Base-by-base conservation (phyloP, 2,888 invertebrate species). In the Spodoptera picta region DNA sequence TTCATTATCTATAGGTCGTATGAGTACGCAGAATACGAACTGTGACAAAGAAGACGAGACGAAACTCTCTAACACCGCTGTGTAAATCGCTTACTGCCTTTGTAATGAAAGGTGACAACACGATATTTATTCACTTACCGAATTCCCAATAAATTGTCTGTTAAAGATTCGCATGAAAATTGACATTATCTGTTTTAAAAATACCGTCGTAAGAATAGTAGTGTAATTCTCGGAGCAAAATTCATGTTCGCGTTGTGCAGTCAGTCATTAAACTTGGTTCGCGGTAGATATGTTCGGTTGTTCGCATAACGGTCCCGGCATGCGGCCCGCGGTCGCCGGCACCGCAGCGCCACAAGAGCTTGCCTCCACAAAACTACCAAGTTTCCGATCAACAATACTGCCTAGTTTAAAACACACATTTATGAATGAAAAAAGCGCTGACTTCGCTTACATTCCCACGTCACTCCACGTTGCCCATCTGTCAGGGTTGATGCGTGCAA, bases 191-290 rank as follows among this genome's bases (percentile, higher is more conserved):
- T 24, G 52, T 58, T 52, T 14, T 14, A 52, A 59, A 65, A 64
- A 53, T 7, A 7, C 6, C 19, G 36, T 27, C 36, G 19, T 24
- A 60, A 68, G 50, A 60, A 65, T 53, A 58, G 57, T 58, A 68
- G 60, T 60, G 49, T 57, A 75, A 79, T 64, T 68, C 66, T 62
- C 53, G 53, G 64, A 67, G 75, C 66, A 65, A 81, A 80, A 83
- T 83, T 82, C 79, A 77, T 72, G 79, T 71, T 77, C 78, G 83
- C 81, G 78, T 82, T 83, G 83, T 81, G 82, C 80, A 84, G 80
- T 82, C 81, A 85, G 86, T 85, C 86, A 87, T 87, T 88, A 88
- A 85, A 87, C 84, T 82, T 65, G 67, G 71, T 73, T 66, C 64
- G 60, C 57, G 66, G 79, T 79, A 75, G 83, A 83, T 83, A 84